phyloP scores from a whole-genome alignment of 1,140 invertebrate species.

The Bilobella aurantiaca region DNA sequence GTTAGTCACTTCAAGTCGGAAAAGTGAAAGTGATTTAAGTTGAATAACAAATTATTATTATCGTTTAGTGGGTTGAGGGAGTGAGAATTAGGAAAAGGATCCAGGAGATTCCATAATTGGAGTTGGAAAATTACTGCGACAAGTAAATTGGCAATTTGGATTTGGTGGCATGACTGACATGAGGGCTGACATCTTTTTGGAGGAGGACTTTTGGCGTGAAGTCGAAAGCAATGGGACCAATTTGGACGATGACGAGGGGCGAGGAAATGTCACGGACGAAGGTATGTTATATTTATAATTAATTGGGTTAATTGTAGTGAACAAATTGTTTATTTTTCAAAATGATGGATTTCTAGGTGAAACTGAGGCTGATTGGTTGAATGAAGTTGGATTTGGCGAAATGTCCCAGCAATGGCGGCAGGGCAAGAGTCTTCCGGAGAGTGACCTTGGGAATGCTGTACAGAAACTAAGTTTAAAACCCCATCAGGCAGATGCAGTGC shows the following conservation, averaged over 20 bases:
- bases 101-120: too few relatives aligned
- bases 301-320: neutral
- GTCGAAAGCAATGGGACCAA: constrained; percentile 27
- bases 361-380: constrained; percentile 49
- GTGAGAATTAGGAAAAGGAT: too few relatives aligned
- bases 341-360: constrained; percentile 2
- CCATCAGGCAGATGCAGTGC: constrained; percentile 55
- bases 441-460: constrained; percentile 48
- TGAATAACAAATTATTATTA: too few relatives aligned
- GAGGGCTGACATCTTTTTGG: constrained; percentile 6
- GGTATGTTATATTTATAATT: constrained; percentile 7
- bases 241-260: constrained; percentile 32
- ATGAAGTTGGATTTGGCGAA: constrained; percentile 49
- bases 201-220: constrained; percentile 35
- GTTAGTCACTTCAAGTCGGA: neutral
- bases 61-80: too few relatives aligned
- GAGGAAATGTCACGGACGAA: constrained; percentile 34
- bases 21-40: too few relatives aligned
- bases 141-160: too few relatives aligned
- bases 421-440: constrained; percentile 49
- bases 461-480: constrained; percentile 48
- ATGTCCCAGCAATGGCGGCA: constrained; percentile 50
- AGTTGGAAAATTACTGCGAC: too few relatives aligned
- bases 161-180: neutral
- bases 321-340: neutral